Evolutionary conservation across 2,113 vertebrate genomes (phyloP).

Genomic region (Empidonax alnorum): DNA sequence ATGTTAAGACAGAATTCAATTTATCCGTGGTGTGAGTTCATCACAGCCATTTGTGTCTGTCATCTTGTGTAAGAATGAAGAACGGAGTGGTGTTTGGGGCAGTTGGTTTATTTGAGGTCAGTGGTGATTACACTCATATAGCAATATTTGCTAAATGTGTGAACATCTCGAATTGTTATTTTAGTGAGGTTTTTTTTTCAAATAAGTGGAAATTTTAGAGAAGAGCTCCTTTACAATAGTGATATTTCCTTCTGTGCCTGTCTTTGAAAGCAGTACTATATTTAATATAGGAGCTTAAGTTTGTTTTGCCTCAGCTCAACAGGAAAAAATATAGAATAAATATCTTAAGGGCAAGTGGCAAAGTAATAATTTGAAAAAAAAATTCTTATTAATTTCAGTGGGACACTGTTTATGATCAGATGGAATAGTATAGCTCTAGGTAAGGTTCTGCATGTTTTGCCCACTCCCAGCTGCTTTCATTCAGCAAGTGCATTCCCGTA

Average conservation of each 20-base stretch:
- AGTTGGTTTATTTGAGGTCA: not conserved
- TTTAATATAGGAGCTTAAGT: not conserved
- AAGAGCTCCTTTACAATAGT: not conserved
- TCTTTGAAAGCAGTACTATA: not conserved
- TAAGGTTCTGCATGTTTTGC: not conserved
- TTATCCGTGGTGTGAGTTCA: not conserved
- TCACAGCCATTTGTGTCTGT: not conserved
- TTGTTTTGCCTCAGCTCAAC: not conserved
- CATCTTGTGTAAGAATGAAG: not conserved
- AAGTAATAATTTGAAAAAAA: not conserved
- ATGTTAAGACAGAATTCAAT: not conserved
- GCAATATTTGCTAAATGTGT: not conserved
- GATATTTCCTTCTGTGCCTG: not conserved
- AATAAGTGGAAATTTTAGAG: not conserved
- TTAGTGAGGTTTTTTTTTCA: not conserved
- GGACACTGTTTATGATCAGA: not conserved
- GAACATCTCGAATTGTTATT: not conserved
- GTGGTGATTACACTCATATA: not conserved
- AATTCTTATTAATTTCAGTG: not conserved
- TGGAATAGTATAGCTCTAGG: not conserved
- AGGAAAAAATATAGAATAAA: not conserved
- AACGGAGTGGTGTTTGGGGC: not conserved
- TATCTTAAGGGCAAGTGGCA: not conserved
- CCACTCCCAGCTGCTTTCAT: rapidly evolving
- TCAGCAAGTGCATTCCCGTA: not conserved